Evolutionary conservation across 2,113 vertebrate species (phyloP).

Genomic region (Heterochromis multidens): DNA sequence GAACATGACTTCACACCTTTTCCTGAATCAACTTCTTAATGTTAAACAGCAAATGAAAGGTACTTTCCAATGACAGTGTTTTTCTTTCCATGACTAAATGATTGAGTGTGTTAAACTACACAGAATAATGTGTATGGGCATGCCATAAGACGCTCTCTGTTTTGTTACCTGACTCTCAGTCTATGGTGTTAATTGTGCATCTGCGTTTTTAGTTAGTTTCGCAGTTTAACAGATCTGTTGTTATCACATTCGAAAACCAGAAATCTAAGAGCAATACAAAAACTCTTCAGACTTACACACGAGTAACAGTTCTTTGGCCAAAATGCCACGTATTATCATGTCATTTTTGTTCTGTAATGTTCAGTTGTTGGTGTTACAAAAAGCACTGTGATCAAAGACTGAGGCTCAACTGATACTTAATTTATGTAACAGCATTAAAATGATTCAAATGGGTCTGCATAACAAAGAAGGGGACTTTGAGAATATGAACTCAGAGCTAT

Average conservation of each 20-base stretch:
- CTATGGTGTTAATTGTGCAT: background rate
- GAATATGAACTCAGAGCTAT: background rate
- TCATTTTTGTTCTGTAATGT: background rate
- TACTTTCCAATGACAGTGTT: background rate
- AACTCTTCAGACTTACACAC: background rate
- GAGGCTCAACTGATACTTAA: background rate
- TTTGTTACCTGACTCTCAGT: background rate
- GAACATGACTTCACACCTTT: background rate
- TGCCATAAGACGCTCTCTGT: background rate
- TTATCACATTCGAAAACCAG: background rate
- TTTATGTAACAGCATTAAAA: background rate
- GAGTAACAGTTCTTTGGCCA: background rate
- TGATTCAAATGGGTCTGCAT: background rate
- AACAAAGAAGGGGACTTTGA: background rate
- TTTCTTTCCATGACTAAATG: background rate
- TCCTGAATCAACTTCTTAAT: background rate
- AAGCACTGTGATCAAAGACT: background rate
- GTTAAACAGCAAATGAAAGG: background rate
- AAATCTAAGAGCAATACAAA: background rate
- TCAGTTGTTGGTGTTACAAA: background rate
- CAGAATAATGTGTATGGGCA: background rate
- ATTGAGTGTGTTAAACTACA: background rate
- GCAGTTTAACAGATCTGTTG: background rate
- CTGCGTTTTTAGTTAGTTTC: background rate
- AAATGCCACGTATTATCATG: background rate